Evolutionary conservation across 2,888 invertebrate species (phyloP).

Genomic region (Drosophila conformis): DNA sequence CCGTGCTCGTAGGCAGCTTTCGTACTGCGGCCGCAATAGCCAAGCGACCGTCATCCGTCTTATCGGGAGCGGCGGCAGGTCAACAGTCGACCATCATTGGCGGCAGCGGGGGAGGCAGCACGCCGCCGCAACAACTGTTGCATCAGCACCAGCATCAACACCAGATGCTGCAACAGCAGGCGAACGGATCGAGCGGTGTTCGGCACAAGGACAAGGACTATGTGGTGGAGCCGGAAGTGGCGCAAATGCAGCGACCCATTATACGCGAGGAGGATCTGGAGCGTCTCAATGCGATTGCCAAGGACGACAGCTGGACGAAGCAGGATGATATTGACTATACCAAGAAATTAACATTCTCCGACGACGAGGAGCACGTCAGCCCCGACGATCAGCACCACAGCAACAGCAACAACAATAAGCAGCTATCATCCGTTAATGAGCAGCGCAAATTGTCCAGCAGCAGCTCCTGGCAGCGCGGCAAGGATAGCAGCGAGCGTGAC

Average conservation of each 20-base stretch:
- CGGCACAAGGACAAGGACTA: constrained; percentile 81
- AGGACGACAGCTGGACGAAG: constrained; percentile 96
- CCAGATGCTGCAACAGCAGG: constrained; percentile 44
- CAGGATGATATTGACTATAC: constrained; percentile 97
- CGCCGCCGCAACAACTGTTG: constrained; percentile 58
- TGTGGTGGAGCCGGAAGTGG: constrained; percentile 86
- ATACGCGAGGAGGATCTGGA: constrained; percentile 97
- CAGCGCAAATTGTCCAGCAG: constrained; percentile 60
- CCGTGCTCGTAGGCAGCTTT: constrained; percentile 70
- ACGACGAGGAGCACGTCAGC: constrained; percentile 90
- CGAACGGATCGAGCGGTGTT: constrained; percentile 55
- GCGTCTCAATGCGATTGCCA: constrained; percentile 95
- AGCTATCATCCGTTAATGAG: constrained; percentile 24
- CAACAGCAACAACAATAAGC: constrained; percentile 37
- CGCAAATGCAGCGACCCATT: constrained; percentile 92
- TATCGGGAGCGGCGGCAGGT: constrained; percentile 57
- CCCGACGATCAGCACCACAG: constrained; percentile 67
- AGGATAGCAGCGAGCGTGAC: constrained; percentile 56
- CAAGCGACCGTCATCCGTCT: constrained; percentile 79
- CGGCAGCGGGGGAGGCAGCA: constrained; percentile 45
- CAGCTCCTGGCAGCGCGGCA: constrained; percentile 67
- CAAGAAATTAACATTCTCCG: constrained; percentile 97
- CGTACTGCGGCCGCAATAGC: constrained; percentile 81
- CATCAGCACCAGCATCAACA: constrained; percentile 41
- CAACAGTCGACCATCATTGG: constrained; percentile 35